Base-by-base conservation (phyloP, 2,113 vertebrate species). In the Jacana jacana region DNA sequence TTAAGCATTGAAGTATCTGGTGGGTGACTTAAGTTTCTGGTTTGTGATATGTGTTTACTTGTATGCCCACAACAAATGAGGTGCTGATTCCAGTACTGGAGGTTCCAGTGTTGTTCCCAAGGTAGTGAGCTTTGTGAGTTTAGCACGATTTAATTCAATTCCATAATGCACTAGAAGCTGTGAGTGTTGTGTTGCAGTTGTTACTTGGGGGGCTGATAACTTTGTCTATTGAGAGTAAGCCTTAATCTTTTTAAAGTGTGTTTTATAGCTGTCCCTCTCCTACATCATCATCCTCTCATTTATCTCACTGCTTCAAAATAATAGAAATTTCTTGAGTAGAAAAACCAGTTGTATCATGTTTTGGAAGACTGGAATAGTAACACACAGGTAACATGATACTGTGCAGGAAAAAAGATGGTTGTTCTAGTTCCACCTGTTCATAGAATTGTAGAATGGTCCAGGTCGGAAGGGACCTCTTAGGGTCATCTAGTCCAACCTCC, bases 1-100 rank as follows among this genome's bases (percentile, higher is more conserved):
- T 96, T 99, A 97, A 99, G 97, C 30, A 99, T 99, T 97, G 98
- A 98, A 91, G 98, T 97, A 30, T 98, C 98, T 98, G 99, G 99
- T 99, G 57, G 95, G 96, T 94, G 66, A 69, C 9, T 76, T 28
- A 77, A 58, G 18, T 13, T 46, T 71, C 69, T 93, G 33, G 11
- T 17, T 70, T 90, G 28, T 73, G 44, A 27, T 68, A 48, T 60
- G 28, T 68, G 8, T 71, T 77, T 51, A 17, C 44, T 84, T 89
- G 89, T 76, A 60, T 75, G 17, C 23, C 19, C 14, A 13, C 65
- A 30, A 61, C 44, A 81, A 64, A 46, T 75, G 24, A 48, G 12
- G 15, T n/a, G 77, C 64, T 83, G 30, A 63, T 15, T 60, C 5
- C 16, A 60, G 25, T 90, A 27, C 51, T 81, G 72, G 42, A 49